Evolutionary conservation across 2,113 vertebrate genomes (phyloP).

Genomic region (Ranitomeya variabilis): DNA sequence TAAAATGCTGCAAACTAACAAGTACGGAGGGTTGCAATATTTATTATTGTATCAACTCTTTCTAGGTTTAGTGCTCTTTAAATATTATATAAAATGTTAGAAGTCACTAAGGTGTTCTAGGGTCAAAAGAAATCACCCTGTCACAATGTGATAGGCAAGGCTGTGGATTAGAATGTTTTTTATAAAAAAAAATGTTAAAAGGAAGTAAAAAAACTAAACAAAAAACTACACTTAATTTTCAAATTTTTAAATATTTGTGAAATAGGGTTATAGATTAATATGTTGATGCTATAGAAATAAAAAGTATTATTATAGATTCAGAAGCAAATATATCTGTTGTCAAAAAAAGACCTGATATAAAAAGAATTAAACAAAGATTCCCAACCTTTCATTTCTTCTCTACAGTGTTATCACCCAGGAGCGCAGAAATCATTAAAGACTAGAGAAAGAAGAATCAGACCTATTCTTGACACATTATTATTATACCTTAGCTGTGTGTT

Average conservation of each 20-base stretch:
- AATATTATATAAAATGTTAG: no score
- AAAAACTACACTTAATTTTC: no score
- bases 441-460: background rate
- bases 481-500: slow-evolving; percentile 10
- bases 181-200: background rate
- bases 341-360: background rate
- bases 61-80: no score
- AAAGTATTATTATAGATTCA: background rate
- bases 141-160: no score
- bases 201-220: background rate
- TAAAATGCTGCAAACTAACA: no score
- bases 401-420: slow-evolving; percentile 8
- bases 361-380: background rate
- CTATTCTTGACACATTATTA: slow-evolving; percentile 21
- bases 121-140: no score
- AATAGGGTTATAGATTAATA: background rate
- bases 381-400: slow-evolving; percentile 3
- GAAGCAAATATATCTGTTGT: background rate
- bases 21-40: no score
- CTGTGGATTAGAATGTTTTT: no score
- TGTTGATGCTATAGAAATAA: no score
- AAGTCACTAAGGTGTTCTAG: no score
- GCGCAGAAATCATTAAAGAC: slow-evolving; percentile 19
- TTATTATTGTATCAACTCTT: no score
- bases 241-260: background rate